phyloP scores from a whole-genome alignment of 2,888 invertebrate genomes.

The Nematopogon swammerdamellus region DNA sequence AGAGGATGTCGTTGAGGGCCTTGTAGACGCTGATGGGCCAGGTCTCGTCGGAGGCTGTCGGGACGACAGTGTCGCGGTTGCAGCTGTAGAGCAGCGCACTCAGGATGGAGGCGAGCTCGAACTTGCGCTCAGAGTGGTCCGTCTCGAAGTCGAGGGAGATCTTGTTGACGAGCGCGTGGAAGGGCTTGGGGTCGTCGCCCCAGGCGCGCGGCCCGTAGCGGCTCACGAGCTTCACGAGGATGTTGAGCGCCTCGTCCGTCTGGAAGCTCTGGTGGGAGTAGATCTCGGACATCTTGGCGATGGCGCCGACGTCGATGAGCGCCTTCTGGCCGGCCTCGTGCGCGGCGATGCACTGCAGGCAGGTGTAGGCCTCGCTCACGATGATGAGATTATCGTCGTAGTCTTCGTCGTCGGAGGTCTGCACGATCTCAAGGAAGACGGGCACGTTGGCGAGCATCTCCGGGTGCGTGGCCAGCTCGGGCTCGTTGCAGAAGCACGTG shows the following conservation, averaged over 20 bases:
- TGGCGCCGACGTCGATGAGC: slow-evolving; percentile 72
- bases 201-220: slow-evolving; percentile 72
- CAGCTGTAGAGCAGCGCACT: slow-evolving; percentile 72
- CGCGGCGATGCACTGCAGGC: slow-evolving; percentile 76
- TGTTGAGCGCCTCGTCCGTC: slow-evolving; percentile 82
- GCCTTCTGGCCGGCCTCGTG: slow-evolving; percentile 77
- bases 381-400: slow-evolving; percentile 84
- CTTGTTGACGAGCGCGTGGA: slow-evolving; percentile 78
- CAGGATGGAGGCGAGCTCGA: slow-evolving; percentile 80
- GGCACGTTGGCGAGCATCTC: slow-evolving; percentile 83
- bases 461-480: slow-evolving; percentile 74
- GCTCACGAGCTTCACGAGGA: slow-evolving; percentile 71
- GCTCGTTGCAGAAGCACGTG: slow-evolving; percentile 81
- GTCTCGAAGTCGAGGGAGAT: slow-evolving; percentile 85
- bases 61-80: slow-evolving; percentile 62
- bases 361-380: slow-evolving; percentile 82
- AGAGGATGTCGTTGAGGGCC: slow-evolving; percentile 78
- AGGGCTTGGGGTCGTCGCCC: slow-evolving; percentile 74
- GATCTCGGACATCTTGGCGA: slow-evolving; percentile 80
- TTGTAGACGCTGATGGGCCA: slow-evolving; percentile 82
- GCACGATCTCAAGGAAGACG: slow-evolving; percentile 79
- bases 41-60: slow-evolving; percentile 65
- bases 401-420: slow-evolving; percentile 78
- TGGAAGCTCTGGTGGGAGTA: slow-evolving; percentile 87
- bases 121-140: slow-evolving; percentile 85